phyloP scores from a whole-genome alignment of 53 echinoderm and acorn worm species.

The Pentamera pediparva region DNA sequence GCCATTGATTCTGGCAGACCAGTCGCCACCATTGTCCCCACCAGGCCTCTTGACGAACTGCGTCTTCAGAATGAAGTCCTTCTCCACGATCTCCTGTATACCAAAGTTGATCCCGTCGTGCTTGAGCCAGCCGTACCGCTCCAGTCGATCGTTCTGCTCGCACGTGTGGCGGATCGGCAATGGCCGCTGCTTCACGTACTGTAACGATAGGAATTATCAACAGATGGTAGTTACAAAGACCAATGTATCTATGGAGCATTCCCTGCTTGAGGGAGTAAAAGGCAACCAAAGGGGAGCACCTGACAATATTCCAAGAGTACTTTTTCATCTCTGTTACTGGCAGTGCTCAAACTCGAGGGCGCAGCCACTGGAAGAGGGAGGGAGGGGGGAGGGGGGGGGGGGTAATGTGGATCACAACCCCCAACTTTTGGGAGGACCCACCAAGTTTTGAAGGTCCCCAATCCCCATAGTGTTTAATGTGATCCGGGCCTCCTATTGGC shows the following conservation, averaged over 20 bases:
- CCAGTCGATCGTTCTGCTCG: slow-evolving; percentile 83
- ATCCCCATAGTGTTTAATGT: no score
- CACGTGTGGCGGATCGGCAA: slow-evolving; percentile 79
- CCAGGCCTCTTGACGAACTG: slow-evolving; percentile 86
- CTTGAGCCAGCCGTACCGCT: slow-evolving; percentile 86
- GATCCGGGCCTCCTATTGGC: no score
- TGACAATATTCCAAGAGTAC: no score
- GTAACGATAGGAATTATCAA: background rate
- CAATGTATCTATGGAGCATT: background rate
- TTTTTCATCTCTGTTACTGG: no score
- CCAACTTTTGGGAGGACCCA: no score
- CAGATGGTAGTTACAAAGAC: background rate
- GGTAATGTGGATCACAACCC: no score
- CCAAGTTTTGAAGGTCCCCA: no score
- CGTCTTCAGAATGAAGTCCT: slow-evolving; percentile 72
- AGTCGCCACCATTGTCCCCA: slow-evolving; percentile 83
- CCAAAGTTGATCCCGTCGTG: slow-evolving; percentile 93
- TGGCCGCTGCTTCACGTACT: slow-evolving; percentile 50
- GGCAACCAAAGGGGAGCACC: no score
- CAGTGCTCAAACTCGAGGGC: no score
- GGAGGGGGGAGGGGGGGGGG: no score
- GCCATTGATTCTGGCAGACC: slow-evolving; percentile 79
- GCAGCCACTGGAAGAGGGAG: no score
- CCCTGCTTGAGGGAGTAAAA: no score
- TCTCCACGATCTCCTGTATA: slow-evolving; percentile 85